These are phyloP conservation scores for Andricus curvator DNA, from an alignment of 2,888 invertebrate genomes.

Conservation along the genomic window DNA sequence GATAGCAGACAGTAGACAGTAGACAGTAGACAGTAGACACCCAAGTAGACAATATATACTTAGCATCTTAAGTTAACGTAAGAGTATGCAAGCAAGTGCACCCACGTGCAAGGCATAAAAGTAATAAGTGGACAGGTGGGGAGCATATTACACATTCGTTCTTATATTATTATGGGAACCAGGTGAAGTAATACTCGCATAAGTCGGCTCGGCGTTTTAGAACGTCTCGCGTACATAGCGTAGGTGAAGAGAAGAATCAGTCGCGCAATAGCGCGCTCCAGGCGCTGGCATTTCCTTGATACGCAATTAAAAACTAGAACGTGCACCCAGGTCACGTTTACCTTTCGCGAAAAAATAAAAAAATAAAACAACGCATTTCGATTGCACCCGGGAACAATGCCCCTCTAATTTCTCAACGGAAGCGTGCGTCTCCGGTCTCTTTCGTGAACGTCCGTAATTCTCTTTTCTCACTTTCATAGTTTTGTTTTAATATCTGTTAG, in stretches of 20 bases:
- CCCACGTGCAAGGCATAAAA: constrained; percentile 16
- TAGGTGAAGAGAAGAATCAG: constrained; percentile 57
- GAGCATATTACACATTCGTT: not conserved
- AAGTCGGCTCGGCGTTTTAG: constrained; percentile 46
- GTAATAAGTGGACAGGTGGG: not conserved
- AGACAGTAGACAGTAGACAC: constrained; percentile 23
- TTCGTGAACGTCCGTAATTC: constrained; percentile 51
- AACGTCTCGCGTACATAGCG: constrained; percentile 43
- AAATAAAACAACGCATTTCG: constrained; percentile 44
- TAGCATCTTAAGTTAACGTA: not conserved
- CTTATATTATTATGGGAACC: constrained; percentile 58
- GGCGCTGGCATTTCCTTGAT: constrained; percentile 58
- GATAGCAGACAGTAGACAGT: constrained; percentile 21
- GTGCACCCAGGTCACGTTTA: constrained; percentile 52
- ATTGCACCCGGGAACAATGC: constrained; percentile 59
- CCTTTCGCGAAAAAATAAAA: constrained; percentile 46
- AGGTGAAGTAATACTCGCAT: constrained; percentile 59
- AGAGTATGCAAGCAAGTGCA: constrained; percentile 18
- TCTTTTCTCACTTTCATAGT: constrained; percentile 44
- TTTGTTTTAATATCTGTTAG: not conserved
- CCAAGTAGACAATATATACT: constrained; percentile 22
- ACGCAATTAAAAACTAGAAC: constrained; percentile 67
- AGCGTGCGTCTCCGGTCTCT: constrained; percentile 46
- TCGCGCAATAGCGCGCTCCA: constrained; percentile 58
- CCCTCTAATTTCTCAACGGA: constrained; percentile 48